A percentile compares a stretch with the other conserved stretches of the same genome.
These are phyloP conservation scores for Callipepla californica DNA, from an alignment of 2,113 vertebrate genomes.

Conservation along the genomic window DNA sequence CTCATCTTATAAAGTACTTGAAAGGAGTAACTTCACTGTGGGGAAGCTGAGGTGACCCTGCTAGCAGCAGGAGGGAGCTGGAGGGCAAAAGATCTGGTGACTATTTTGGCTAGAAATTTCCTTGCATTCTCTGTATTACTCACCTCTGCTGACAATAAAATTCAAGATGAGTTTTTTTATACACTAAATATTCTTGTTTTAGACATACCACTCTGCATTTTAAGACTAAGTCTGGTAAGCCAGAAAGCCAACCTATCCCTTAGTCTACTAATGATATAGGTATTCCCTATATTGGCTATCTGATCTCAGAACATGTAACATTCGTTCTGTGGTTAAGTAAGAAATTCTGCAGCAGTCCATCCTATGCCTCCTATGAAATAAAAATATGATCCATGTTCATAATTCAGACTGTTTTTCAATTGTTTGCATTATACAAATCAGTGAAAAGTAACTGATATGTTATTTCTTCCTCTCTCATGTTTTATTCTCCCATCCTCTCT, in stretches of 20 bases:
- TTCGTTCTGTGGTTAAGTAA: not conserved
- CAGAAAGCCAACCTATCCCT: not conserved
- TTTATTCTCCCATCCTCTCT: not conserved
- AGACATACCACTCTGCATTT: not conserved
- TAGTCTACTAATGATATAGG: not conserved
- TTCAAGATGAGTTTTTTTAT: not conserved
- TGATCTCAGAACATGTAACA: not conserved
- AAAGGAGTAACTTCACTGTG: conserved; percentile 16
- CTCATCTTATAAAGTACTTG: conserved; percentile 42
- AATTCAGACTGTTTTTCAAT: not conserved
- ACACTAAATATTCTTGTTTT: not conserved
- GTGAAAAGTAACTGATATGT: not conserved
- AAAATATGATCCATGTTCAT: not conserved
- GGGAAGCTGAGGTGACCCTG: conserved; percentile 18
- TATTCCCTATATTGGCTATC: not conserved
- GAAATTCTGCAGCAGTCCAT: not conserved
- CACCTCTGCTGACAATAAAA: not conserved
- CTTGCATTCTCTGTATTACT: not conserved
- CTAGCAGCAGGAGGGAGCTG: conserved; percentile 35
- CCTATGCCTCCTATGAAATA: not conserved
- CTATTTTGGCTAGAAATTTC: conserved; percentile 60
- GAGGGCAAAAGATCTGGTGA: conserved; percentile 40
- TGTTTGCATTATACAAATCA: not conserved
- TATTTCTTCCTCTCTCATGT: not conserved
- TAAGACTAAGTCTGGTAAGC: not conserved